Conservation (phyloP, 2,797 vertebrate genomes). For the Diplodus sargus region DNA sequence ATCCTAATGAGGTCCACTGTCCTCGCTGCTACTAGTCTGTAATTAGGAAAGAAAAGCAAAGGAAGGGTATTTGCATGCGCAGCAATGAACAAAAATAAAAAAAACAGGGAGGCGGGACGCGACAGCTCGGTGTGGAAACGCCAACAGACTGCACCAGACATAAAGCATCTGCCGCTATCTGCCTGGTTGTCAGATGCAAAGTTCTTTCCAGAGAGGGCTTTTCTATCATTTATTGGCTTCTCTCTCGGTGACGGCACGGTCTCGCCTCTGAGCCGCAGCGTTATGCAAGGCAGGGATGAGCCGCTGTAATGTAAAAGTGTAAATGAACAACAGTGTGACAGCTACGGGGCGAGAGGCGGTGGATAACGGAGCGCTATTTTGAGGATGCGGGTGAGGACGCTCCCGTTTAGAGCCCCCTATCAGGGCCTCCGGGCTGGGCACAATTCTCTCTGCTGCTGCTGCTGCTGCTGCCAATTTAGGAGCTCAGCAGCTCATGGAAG, state of each 20-base stretch:
- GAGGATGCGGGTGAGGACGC: constrained; percentile 42
- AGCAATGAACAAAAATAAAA: constrained; percentile 23
- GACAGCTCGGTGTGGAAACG: constrained; percentile 25
- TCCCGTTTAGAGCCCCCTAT: constrained; percentile 15
- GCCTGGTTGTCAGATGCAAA: constrained; percentile 39
- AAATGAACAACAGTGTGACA: constrained; percentile 29
- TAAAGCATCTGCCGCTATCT: constrained; percentile 41
- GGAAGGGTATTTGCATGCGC: constrained; percentile 34
- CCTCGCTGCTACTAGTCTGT: constrained; percentile 26
- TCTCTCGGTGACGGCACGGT: constrained; percentile 27
- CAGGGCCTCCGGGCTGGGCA: constrained; percentile 35
- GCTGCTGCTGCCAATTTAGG: constrained; percentile 33
- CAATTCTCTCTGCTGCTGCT: constrained; percentile 10
- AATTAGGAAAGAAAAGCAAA: constrained; percentile 44
- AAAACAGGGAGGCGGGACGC: constrained; percentile 26
- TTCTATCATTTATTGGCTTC: constrained; percentile 43
- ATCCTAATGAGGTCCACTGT: constrained; percentile 40
- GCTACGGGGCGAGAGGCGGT: constrained; percentile 31
- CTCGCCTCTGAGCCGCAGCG: constrained; percentile 20
- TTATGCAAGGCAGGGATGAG: constrained; percentile 30
- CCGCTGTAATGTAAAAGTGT: constrained; percentile 46
- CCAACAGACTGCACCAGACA: constrained; percentile 26
- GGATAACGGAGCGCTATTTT: constrained; percentile 59
- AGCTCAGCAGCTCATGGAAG: constrained; percentile 28
- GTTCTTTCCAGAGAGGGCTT: constrained; percentile 29